Evolutionary conservation across 2,797 vertebrate genomes (phyloP).

Genomic region (Myotis myotis): DNA sequence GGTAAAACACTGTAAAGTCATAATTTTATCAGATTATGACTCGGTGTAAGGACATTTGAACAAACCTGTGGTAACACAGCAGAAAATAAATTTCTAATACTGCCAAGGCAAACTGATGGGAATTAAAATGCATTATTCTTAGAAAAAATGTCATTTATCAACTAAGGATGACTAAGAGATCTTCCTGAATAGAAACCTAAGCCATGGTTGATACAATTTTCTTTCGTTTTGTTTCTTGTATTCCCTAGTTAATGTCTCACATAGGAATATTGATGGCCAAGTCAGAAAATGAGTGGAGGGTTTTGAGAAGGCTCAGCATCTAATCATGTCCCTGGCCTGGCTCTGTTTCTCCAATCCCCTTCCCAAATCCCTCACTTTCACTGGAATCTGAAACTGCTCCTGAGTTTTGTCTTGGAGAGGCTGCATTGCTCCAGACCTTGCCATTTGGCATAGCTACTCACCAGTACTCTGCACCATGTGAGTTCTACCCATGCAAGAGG

Average conservation of each 20-base stretch:
- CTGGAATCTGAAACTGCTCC: neutral
- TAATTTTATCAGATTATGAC: neutral
- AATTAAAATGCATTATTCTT: slow-evolving; percentile 1
- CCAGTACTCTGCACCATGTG: neutral
- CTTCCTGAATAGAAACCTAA: neutral
- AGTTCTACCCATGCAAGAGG: neutral
- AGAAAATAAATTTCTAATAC: neutral
- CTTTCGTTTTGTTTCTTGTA: neutral
- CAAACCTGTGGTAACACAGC: neutral
- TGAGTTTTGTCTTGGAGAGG: neutral
- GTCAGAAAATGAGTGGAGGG: neutral
- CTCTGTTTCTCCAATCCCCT: neutral
- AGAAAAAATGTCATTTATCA: neutral
- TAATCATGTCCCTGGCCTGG: neutral
- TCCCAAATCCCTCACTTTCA: neutral
- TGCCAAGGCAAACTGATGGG: neutral
- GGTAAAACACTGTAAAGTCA: slow-evolving; percentile 29
- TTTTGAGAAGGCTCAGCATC: neutral
- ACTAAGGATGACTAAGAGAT: neutral
- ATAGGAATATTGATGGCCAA: neutral
- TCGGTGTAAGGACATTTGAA: neutral
- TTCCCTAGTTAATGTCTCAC: neutral
- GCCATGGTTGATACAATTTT: neutral
- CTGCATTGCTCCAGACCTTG: neutral
- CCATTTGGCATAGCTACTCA: neutral